phyloP scores from a whole-genome alignment of 2,113 vertebrate genomes.

The Gadus macrocephalus region DNA sequence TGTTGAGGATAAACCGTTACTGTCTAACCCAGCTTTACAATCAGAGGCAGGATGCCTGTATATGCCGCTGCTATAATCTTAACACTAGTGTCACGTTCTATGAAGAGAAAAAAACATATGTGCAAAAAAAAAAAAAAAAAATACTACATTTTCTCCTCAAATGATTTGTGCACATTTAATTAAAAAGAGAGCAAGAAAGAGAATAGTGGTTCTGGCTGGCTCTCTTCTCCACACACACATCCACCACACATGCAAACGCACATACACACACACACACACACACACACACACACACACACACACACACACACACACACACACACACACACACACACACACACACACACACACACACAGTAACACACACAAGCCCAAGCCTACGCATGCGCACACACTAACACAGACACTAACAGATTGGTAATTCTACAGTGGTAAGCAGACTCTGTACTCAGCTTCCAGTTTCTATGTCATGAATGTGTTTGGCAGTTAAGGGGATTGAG shows the following conservation, averaged over 20 bases:
- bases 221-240: neutral
- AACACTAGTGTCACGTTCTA: constrained; percentile 27
- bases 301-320: constrained; percentile 6
- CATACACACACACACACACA: neutral
- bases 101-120: constrained; percentile 38
- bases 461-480: constrained; percentile 35
- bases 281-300: neutral
- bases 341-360: neutral
- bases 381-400: neutral
- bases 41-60: neutral
- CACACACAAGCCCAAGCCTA: neutral
- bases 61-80: constrained; percentile 40
- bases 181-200: constrained; percentile 26
- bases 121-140: constrained; percentile 40
- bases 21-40: constrained; percentile 31
- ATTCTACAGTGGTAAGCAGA: constrained; percentile 28
- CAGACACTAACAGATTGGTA: constrained; percentile 2
- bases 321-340: constrained; percentile 8
- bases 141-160: constrained; percentile 46
- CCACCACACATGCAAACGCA: constrained; percentile 23
- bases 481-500: constrained; percentile 24
- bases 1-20: constrained; percentile 57
- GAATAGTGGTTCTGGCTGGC: no score
- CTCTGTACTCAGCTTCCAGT: constrained; percentile 25
- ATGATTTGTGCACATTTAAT: constrained; percentile 53